Base-by-base conservation (phyloP, 2,797 vertebrate genomes). In the Geotrypetes seraphini region DNA sequence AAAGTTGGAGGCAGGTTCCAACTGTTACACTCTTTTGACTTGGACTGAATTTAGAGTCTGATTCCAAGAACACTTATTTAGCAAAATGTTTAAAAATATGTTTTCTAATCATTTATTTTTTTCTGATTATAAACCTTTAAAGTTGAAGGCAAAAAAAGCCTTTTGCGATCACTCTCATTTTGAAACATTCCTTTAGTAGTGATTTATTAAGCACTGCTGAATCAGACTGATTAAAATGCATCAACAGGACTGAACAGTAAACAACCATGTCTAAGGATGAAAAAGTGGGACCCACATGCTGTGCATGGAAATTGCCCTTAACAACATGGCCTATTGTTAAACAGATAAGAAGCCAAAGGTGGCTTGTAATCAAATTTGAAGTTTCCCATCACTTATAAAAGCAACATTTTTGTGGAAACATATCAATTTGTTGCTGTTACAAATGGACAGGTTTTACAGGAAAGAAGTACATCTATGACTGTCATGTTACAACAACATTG, bases 301-400 rank as follows among this genome's bases (percentile, higher is more conserved):
- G 92, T 90, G 94, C 91, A 93, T 93, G 91, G 87, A 94, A 97
- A 96, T 93, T 89, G 86, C 86, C 85, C 87, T 87, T 89, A 91
- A 95, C 92, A 95, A 86, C 86, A 85, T 75, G 63, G 78, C 66
- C 89, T 82, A 88, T 97, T 96, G 90, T 97, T 84, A 60, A 63
- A 60, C 55, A 81, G 85, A 86, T 87, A 82, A 82, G 82, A 87
- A 94, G 91, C 90, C 91, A 96, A 95, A 96, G 91, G 92, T 92
- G 92, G 84, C 92, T 90, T 97, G 92, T 94, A 94, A 92, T 92
- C 89, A 92, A 90, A 96, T 95, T 90, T 92, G 88, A 87, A 88
- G 87, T 91, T 91, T 91, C 89, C 74, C 81, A 79, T 81, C 75
- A 80, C 68, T 77, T 79, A 72, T 73, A 76, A 83, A 84, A 81